Evolutionary conservation across 2,888 invertebrate genomes (phyloP).

Genomic region (Acleris laterana): DNA sequence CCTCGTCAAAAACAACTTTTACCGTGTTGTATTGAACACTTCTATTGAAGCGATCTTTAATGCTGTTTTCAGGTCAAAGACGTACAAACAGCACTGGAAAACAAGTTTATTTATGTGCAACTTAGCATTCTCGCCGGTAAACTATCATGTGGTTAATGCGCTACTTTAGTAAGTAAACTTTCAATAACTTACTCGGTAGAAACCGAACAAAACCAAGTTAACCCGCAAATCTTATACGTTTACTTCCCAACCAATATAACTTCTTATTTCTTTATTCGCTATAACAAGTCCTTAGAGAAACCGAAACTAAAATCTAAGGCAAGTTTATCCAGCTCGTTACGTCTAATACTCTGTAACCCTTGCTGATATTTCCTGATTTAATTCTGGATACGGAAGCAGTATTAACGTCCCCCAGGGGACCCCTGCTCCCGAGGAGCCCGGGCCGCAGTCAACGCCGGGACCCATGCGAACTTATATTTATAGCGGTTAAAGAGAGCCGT

Average conservation of each 20-base stretch:
- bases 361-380: slow-evolving; percentile 35
- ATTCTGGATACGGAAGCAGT: slow-evolving; percentile 31
- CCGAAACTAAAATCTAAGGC: slow-evolving; percentile 25
- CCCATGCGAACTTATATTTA: slow-evolving; percentile 23
- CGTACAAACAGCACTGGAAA: too few species aligned
- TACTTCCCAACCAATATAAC: slow-evolving; percentile 9
- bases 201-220: too few species aligned
- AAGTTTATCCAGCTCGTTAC: slow-evolving; percentile 34
- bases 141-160: too few species aligned
- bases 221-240: too few species aligned
- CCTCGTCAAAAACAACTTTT: too few species aligned
- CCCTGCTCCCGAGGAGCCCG: not conserved
- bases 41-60: too few species aligned
- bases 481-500: slow-evolving; percentile 8
- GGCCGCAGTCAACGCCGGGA: slow-evolving; percentile 9
- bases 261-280: slow-evolving; percentile 6
- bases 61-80: too few species aligned
- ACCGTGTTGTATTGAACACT: too few species aligned
- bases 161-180: too few species aligned
- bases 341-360: slow-evolving; percentile 33
- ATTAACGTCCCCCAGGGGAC: slow-evolving; percentile 29
- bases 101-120: too few species aligned
- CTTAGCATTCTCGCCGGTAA: too few species aligned
- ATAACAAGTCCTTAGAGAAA: not conserved
- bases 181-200: too few species aligned